phyloP scores from a whole-genome alignment of 2,797 vertebrate genomes.

The Chiloscyllium punctatum region DNA sequence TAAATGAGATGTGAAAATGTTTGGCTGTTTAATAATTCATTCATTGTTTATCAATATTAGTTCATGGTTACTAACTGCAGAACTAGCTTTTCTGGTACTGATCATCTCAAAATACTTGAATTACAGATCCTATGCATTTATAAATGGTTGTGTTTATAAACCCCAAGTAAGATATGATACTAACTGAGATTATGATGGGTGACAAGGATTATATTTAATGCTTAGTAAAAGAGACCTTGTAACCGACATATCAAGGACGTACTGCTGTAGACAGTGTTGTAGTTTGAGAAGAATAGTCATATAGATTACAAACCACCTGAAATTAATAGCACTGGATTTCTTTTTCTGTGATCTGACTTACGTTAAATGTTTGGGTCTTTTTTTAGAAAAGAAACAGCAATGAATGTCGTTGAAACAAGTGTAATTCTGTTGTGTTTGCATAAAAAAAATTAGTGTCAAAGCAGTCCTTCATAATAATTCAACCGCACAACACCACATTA shows the following conservation, averaged over 20 bases:
- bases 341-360: neutral
- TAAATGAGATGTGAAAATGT: neutral
- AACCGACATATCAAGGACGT: neutral
- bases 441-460: neutral
- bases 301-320: neutral
- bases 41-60: no score
- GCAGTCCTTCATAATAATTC: neutral
- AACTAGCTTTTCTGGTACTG: neutral
- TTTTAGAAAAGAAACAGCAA: neutral
- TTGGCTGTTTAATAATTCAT: neutral
- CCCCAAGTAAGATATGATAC: neutral
- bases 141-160: neutral
- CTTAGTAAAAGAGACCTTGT: neutral
- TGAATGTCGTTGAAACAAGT: neutral
- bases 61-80: neutral
- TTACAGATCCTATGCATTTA: neutral
- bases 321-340: neutral
- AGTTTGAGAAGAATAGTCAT: neutral
- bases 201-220: neutral
- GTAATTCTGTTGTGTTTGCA: neutral
- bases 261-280: no score
- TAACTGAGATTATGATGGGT: neutral
- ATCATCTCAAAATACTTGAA: neutral
- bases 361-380: neutral
- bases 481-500: neutral